A percentile compares a stretch with the other conserved stretches of the same genome.
Conservation (phyloP, 2,888 invertebrate genomes). For the Drosophila prolongata region DNA sequence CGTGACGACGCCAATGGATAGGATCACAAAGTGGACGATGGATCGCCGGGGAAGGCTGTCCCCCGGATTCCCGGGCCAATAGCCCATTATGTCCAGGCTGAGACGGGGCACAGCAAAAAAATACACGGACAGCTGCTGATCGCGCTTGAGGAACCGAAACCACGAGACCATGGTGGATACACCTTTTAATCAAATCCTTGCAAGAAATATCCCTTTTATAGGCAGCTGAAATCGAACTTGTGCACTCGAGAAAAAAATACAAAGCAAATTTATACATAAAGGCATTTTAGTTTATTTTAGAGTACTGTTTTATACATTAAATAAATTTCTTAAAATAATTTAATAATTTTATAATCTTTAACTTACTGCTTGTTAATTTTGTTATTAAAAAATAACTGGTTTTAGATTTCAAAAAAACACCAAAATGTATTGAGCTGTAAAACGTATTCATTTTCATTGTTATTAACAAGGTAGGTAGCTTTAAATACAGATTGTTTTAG, state of each 20-base stretch:
- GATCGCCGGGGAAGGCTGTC: slow-evolving; percentile 26
- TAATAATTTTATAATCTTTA: too few species aligned
- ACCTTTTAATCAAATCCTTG: neutral
- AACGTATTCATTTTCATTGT: too few species aligned
- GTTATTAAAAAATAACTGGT: too few species aligned
- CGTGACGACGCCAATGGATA: slow-evolving; percentile 69
- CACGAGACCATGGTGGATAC: slow-evolving; percentile 3
- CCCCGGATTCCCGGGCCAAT: slow-evolving; percentile 56
- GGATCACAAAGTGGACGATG: slow-evolving; percentile 55
- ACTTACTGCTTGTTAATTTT: too few species aligned
- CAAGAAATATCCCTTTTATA: slow-evolving; percentile 1
- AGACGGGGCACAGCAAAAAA: slow-evolving; percentile 69
- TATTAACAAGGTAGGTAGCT: too few species aligned
- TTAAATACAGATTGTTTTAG: neutral
- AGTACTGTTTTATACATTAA: too few species aligned
- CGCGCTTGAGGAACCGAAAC: slow-evolving; percentile 55
- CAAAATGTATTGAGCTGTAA: too few species aligned
- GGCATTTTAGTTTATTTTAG: too few species aligned
- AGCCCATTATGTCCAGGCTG: slow-evolving; percentile 69
- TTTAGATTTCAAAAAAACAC: too few species aligned
- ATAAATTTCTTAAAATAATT: too few species aligned
- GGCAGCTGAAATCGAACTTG: neutral
- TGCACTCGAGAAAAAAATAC: neutral
- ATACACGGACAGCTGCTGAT: slow-evolving; percentile 57
- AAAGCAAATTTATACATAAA: neutral